Evolutionary conservation across 2,797 vertebrate genomes (phyloP), one percentile per base, ranked within the genome.

Genomic region (Zalophus californianus): DNA sequence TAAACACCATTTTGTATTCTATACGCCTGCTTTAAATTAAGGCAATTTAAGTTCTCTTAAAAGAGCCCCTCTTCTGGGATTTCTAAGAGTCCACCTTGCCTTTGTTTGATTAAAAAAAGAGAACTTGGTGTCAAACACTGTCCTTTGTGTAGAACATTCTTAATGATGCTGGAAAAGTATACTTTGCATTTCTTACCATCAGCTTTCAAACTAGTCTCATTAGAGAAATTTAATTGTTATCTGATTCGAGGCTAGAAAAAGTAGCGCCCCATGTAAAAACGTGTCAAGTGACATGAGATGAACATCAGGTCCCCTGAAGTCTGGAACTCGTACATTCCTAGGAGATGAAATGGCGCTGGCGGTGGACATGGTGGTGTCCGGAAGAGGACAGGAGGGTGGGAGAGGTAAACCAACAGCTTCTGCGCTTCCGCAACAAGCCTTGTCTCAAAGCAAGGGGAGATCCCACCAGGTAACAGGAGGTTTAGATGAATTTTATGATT

Each of bases 1-100:
- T 90, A 97, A 97, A 97, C 90, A 96, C 52, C 94, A 98, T 88
- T 97, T 96, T 95, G 82, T 27, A 80, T 93, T 94, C 96, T 97
- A 79, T 94, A 86, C 16, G 52, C 78, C 44, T 94, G 84, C 90
- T 96, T 91, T 96, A 97, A 97, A 90, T 96, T 89, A 92, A 95
- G 64, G 80, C 72, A 96, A 27, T 75, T 90, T 90, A 95, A 96
- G 27, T 50, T 97, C 84, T 94, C 35, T 84, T 50, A 68, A 56
- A 91, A 88, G 50, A 96, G 25, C 20, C 16, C 62, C 66, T 94
- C 77, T 96, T 94, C 56, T 86, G n/a, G 60, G 80, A 97, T 73
- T 96, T 94, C 35, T 41, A 82, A 96, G 70, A 87, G 56, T 92
- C 79, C 93, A 88, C 7, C 44, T 87, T 95, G 44, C 25, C 23